Evolutionary conservation across 2,113 vertebrate species (phyloP).

Genomic region (Stegostoma tigrinum): DNA sequence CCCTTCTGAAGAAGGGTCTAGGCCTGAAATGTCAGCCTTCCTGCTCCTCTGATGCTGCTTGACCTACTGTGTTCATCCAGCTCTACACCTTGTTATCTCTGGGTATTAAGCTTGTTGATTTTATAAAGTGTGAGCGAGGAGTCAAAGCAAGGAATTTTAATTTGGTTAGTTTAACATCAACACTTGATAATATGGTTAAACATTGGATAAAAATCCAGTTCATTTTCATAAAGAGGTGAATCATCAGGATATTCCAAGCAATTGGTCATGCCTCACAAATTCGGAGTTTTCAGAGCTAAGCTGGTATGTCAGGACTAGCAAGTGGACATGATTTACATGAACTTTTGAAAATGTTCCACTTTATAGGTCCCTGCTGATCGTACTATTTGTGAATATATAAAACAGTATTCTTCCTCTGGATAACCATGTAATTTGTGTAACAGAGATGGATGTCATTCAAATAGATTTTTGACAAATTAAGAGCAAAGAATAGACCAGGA

Average conservation of each 20-base stretch:
- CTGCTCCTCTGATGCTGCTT: too few relatives aligned
- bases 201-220: neutral
- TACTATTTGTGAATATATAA: neutral
- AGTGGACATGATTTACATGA: neutral
- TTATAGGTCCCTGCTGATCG: neutral
- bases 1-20: too few relatives aligned
- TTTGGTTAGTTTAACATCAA: neutral
- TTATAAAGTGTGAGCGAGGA: neutral
- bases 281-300: neutral
- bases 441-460: neutral
- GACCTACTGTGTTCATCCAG: too few relatives aligned
- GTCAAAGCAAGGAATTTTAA: neutral
- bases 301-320: neutral
- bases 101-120: neutral
- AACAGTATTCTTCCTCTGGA: neutral
- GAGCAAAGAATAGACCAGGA: neutral
- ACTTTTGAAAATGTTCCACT: neutral
- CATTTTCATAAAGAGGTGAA: neutral
- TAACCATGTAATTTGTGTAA: neutral
- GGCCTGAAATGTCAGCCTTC: too few relatives aligned
- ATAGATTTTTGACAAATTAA: neutral
- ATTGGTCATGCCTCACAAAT: constrained; percentile 11
- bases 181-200: neutral
- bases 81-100: too few relatives aligned
- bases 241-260: neutral